A percentile compares a stretch with the other conserved stretches of the same genome.
Evolutionary conservation across 1,140 invertebrate genomes (phyloP).

Genomic region (Cyclina sinensis): DNA sequence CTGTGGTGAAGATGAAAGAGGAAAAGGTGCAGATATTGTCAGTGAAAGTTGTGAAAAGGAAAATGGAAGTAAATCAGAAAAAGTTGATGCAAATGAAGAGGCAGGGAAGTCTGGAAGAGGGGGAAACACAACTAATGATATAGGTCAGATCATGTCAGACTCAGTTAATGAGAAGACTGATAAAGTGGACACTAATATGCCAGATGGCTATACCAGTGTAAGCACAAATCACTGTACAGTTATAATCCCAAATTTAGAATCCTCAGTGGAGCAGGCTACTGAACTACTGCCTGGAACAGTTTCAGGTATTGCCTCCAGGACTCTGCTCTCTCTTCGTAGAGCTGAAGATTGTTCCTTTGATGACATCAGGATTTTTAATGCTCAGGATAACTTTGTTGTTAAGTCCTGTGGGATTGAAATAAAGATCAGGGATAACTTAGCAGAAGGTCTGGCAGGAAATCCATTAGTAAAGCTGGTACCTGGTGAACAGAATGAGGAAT

Average conservation of each 20-base stretch:
- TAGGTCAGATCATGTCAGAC: too few species aligned
- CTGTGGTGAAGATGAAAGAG: not conserved
- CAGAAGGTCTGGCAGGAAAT: conserved; percentile 25
- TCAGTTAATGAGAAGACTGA: not conserved
- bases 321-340: conserved; percentile 50
- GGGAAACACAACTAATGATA: too few species aligned
- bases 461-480: not conserved
- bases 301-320: conserved; percentile 55
- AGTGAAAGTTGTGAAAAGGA: not conserved
- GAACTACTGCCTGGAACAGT: not conserved
- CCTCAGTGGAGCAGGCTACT: not conserved
- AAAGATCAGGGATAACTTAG: conserved; percentile 32
- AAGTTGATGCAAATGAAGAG: not conserved
- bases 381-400: conserved; percentile 71
- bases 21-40: not conserved
- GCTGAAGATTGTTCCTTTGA: conserved; percentile 56
- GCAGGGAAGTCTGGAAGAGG: too few species aligned
- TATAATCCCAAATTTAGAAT: conserved; percentile 27
- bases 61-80: not conserved
- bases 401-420: conserved; percentile 61
- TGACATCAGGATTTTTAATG: conserved; percentile 67
- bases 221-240: not conserved
- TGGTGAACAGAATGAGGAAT: not conserved
- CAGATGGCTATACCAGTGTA: not conserved
- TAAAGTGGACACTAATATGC: not conserved